Base-by-base conservation (phyloP, 2,888 invertebrate genomes). In the Scaptomyza flava region DNA sequence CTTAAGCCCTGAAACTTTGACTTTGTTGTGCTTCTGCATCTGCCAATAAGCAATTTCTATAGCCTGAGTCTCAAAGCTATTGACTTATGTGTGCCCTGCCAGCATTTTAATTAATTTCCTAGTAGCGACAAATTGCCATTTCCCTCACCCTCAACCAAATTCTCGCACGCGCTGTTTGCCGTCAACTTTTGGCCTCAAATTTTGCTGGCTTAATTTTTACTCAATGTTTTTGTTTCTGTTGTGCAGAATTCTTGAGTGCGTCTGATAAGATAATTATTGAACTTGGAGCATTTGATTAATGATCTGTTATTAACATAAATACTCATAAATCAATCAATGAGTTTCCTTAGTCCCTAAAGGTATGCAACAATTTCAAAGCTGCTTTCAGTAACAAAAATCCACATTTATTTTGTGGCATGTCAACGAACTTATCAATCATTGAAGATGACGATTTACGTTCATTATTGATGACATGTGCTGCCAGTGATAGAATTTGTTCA, bases 211-310 rank as follows among this genome's bases (percentile, higher is more conserved):
- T 23, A 36, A 14, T 11, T 5, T 51, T 11, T 27, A 2, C 14
- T 6, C 7, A 1, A 14, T 36, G 17, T 45, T 20, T 56, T 33
- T 46, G n/a, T 33, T 34, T 47, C 17, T 52, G 17, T n/a, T 34
- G 45, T 31, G 43, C 30, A 17, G 41, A 56, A 7, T 50, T 14
- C 23, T 56, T 20, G 8, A 31, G 17, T 31, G 34, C 43, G 50
- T 42, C 65, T 43, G 50, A 56, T 72, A 57, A 59, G 56, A 50
- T 46, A 57, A 36, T 43, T 47, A 60, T 63, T 48, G 63, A 56
- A 48, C 74, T 77, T 74, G 63, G 71, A 73, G 46, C 71, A 63
- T 76, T 74, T 73, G 85, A 87, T 81, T 87, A 85, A 87, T 81
- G 79, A 74, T 74, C 65, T 77, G 85, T 56, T 85, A 85, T 68